phyloP scores from a whole-genome alignment of 2,888 invertebrate species.

The Tupiocoris notatus region DNA sequence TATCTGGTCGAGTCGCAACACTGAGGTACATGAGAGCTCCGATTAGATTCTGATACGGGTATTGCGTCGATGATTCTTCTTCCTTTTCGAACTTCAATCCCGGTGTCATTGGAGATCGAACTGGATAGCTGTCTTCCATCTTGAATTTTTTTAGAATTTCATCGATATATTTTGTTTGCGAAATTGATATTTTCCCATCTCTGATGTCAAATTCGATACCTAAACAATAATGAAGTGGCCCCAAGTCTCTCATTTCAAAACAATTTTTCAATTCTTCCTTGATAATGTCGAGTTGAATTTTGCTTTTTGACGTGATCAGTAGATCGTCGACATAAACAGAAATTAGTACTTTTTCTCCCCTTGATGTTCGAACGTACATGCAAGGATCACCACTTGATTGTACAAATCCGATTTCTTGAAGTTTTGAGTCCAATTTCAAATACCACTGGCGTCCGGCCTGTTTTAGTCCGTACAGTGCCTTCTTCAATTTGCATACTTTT shows the following conservation, averaged over 20 bases:
- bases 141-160: constrained; percentile 27
- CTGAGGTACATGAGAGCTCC: constrained; percentile 19
- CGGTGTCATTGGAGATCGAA: constrained; percentile 29
- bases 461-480: background rate
- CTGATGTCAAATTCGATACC: constrained; percentile 4
- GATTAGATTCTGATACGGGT: constrained; percentile 35
- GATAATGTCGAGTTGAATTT: background rate
- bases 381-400: constrained; percentile 30
- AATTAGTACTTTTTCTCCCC: constrained; percentile 8
- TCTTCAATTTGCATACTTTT: too few relatives aligned
- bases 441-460: background rate
- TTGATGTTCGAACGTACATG: background rate
- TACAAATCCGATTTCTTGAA: background rate
- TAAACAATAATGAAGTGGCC: constrained; percentile 8
- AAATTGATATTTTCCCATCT: background rate
- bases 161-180: constrained; percentile 4
- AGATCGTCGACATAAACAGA: too few relatives aligned
- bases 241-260: too few relatives aligned
- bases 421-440: background rate
- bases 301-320: background rate
- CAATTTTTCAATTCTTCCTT: constrained; percentile 10
- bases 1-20: constrained; percentile 38
- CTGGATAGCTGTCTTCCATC: constrained; percentile 34
- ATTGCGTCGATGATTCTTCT: constrained; percentile 6
- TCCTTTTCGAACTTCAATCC: constrained; percentile 2